Percentiles rank a stretch among this genome's conserved stretches.
Evolutionary conservation across 2,113 vertebrate species (phyloP).

Genomic region (Gymnobelideus leadbeateri): DNA sequence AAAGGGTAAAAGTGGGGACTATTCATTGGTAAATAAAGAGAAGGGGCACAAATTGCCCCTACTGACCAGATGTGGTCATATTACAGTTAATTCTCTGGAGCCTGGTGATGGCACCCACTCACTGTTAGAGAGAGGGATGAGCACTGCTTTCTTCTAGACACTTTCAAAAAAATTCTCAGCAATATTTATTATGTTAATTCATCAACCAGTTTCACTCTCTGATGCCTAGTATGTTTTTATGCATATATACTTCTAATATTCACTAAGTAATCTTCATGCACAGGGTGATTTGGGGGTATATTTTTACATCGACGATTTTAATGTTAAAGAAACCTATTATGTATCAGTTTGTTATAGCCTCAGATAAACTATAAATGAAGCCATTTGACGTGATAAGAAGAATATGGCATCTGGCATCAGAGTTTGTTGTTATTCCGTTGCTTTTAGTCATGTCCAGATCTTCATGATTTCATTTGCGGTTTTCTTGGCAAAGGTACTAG

Average conservation of each 20-base stretch:
- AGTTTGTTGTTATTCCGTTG: not conserved
- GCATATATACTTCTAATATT: not conserved
- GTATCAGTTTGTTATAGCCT: not conserved
- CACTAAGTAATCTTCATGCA: not conserved
- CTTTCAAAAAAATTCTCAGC: not conserved
- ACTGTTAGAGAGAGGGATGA: not conserved
- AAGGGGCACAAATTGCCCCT: not conserved
- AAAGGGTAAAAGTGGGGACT: not conserved
- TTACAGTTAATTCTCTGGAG: not conserved
- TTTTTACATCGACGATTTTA: not conserved
- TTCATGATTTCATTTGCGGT: not conserved
- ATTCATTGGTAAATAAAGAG: not conserved
- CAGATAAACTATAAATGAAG: not conserved
- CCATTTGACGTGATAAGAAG: not conserved
- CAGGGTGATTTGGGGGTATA: not conserved
- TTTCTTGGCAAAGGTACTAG: not conserved
- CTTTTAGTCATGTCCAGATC: not conserved
- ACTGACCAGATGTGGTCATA: not conserved
- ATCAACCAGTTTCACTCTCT: not conserved
- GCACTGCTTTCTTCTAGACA: not conserved
- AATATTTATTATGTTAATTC: not conserved
- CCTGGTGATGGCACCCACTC: not conserved
- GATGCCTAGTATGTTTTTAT: not conserved
- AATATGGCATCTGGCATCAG: not conserved
- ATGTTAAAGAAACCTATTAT: not conserved